Evolutionary conservation across 1,140 invertebrate species (phyloP), one percentile per base, ranked within the genome.

Genomic region (Arctopsyche grandis): DNA sequence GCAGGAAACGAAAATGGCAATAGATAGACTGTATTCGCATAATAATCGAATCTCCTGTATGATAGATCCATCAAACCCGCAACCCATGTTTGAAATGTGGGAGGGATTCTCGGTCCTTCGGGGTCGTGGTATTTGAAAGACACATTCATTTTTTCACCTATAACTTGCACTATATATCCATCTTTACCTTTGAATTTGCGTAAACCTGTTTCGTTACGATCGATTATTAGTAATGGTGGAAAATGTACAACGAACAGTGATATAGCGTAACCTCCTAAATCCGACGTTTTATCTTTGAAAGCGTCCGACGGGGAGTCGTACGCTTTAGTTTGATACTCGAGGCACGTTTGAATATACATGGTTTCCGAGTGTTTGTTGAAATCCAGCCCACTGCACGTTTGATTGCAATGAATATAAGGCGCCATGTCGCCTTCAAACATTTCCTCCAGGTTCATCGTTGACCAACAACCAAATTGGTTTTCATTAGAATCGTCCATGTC

Each of bases 141-240:
- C 29, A 79, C 80, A 48, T 82, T 82, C 43, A 82, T 73, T 69
- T 79, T 79, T 16, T 79, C n/a, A 0, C 75, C 77, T 24, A 82
- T 29, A 16, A 77, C 44, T 43, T 77, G 63, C 14, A 81, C 26
- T 1, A 82, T 12, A 9, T 79, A 46, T 9, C 78, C 81, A 46
- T 79, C 81, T 63, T 78, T 80, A 21, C 79, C 81, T 24, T 66
- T 22, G 46, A 82, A 77, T 63, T 22, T 80, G n/a, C 77, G n/a
- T 9, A 77, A 14, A 9, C 79, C 79, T 63, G 66, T 22, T 70
- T 79, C 48, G 5, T 46, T 58, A n/a, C 58, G 3, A 46, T 82
- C 79, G 14, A 82, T 24, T 0, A 16, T 12, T 19, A 71, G 3
- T 16, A 71, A n/a, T 9, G 71, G 46, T 12, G 69, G 79, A 16